phyloP scores from a whole-genome alignment of 1,140 invertebrate genomes.

The Matsumurasca onukii region DNA sequence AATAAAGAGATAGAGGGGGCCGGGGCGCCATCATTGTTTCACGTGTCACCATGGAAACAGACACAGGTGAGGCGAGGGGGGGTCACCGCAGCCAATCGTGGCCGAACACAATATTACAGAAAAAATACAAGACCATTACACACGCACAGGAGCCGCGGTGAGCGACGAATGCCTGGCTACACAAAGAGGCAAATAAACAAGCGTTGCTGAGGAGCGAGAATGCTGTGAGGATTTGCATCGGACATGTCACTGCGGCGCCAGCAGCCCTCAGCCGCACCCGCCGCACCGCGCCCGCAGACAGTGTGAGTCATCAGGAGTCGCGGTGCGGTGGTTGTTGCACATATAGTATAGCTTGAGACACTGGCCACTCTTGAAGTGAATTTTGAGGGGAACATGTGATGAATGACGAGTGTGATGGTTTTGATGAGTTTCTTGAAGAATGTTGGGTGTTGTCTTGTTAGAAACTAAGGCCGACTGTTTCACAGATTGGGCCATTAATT shows the following conservation, averaged over 20 bases:
- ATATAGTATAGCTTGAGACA: too few relatives aligned
- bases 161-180: background rate
- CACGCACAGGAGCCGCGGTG: background rate
- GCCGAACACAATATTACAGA: conserved; percentile 26
- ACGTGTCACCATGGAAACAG: conserved; percentile 21
- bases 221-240: conserved; percentile 19
- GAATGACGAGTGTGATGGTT: too few relatives aligned
- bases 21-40: conserved; percentile 29
- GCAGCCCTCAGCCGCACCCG: background rate
- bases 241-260: conserved; percentile 14
- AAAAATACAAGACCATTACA: conserved; percentile 9
- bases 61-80: conserved; percentile 15
- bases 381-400: too few relatives aligned
- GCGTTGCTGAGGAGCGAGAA: conserved; percentile 1
- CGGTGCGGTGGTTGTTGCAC: too few relatives aligned
- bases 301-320: background rate
- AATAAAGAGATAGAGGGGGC: conserved; percentile 22
- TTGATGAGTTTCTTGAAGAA: too few relatives aligned
- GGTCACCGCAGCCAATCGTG: conserved; percentile 9
- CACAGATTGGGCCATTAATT: too few relatives aligned
- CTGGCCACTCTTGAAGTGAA: too few relatives aligned
- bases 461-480: too few relatives aligned
- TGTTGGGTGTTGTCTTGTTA: too few relatives aligned
- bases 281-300: too few relatives aligned
- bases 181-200: background rate